Conservation (phyloP, 1,140 invertebrate species). For the Carposina sasakii region DNA sequence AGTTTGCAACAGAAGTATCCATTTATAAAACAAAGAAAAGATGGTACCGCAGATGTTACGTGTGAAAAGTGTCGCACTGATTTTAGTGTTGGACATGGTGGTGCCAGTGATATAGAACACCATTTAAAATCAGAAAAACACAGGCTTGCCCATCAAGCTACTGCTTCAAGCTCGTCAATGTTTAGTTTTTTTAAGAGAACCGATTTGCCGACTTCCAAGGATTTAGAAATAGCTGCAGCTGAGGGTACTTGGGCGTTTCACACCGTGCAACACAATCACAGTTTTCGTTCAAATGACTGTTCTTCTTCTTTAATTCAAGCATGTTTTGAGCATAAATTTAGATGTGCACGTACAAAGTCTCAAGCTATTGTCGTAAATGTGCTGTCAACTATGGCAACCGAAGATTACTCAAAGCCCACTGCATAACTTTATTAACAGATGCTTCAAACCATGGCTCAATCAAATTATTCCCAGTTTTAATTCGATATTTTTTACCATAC, state of each 20-base stretch:
- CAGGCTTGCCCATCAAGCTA: conserved; percentile 36
- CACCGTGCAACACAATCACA: conserved; percentile 39
- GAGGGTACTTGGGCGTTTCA: conserved; percentile 37
- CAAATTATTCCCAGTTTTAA: conserved; percentile 29
- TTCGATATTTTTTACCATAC: conserved; percentile 31
- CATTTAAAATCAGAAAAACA: conserved; percentile 50
- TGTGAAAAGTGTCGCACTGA: conserved; percentile 44
- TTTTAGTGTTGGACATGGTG: conserved; percentile 39
- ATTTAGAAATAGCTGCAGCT: conserved; percentile 28
- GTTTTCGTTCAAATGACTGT: conserved; percentile 41
- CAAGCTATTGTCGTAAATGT: conserved; percentile 33
- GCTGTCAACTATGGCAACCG: conserved; percentile 21
- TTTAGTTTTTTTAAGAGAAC: conserved; percentile 37
- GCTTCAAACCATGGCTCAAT: conserved; percentile 33
- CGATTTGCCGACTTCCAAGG: conserved; percentile 24
- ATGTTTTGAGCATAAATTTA: conserved; percentile 33
- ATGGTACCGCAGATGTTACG: conserved; percentile 36
- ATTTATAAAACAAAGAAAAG: conserved; percentile 34
- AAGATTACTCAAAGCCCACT: no score
- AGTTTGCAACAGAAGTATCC: no score
- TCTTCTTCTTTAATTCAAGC: conserved; percentile 31
- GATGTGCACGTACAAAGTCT: conserved; percentile 38
- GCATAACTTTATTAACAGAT: conserved; percentile 25
- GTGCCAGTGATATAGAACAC: conserved; percentile 44
- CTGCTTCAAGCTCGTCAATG: conserved; percentile 34